Conservation (phyloP, 2,797 vertebrate species). For the Hypotaenidia okinawae region DNA sequence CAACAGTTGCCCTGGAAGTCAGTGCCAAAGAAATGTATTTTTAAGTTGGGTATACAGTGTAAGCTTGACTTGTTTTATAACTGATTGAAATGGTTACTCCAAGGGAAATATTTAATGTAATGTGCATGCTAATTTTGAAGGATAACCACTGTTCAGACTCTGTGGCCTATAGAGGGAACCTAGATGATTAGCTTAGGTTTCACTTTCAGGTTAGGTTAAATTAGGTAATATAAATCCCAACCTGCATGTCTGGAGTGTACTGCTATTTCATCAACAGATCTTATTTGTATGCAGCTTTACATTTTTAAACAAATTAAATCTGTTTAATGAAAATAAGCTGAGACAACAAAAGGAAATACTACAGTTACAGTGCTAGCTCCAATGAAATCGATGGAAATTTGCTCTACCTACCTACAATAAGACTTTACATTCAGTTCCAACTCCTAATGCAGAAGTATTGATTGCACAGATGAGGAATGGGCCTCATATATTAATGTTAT, state of each 20-base stretch:
- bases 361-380: neutral
- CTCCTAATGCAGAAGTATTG: neutral
- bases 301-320: conserved; percentile 26
- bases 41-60: neutral
- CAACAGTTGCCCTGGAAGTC: conserved; percentile 21
- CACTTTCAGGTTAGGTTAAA: neutral
- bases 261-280: conserved; percentile 12
- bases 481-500: neutral
- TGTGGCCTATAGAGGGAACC: neutral
- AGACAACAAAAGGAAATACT: conserved; percentile 11
- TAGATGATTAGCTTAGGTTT: neutral
- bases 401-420: neutral
- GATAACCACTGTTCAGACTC: neutral
- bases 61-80: neutral
- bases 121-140: neutral
- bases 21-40: conserved; percentile 1
- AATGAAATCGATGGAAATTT: neutral
- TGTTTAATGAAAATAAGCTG: conserved; percentile 10
- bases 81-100: neutral
- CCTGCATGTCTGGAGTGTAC: neutral
- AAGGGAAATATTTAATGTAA: neutral
- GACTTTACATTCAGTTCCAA: neutral
- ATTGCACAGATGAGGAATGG: neutral
- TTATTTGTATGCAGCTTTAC: conserved; percentile 3
- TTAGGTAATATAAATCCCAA: neutral